Percentiles rank a stretch among this genome's conserved stretches.
phyloP scores from a whole-genome alignment of 1,140 invertebrate genomes.

The Leptinotarsa lineolata region DNA sequence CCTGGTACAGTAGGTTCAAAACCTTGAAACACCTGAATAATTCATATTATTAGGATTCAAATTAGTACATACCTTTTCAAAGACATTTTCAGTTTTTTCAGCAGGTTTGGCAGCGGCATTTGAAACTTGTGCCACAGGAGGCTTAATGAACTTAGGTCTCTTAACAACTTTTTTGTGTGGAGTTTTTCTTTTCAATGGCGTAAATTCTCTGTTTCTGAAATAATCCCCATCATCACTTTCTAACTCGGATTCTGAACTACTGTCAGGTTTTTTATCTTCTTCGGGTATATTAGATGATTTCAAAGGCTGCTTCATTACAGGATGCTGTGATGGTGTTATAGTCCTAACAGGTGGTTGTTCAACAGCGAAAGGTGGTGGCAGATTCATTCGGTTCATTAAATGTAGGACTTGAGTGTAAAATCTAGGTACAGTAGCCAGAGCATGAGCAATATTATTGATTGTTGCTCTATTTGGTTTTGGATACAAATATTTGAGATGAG shows the following conservation, averaged over 20 bases:
- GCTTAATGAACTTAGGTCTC: constrained; percentile 67
- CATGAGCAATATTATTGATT: constrained; percentile 77
- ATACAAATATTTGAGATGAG: constrained; percentile 75
- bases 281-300: constrained; percentile 12
- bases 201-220: constrained; percentile 50
- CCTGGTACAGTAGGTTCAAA: too few relatives aligned
- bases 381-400: constrained; percentile 95
- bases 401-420: constrained; percentile 88
- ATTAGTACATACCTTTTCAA: constrained; percentile 59
- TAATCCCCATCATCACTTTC: constrained; percentile 68
- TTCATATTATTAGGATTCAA: too few relatives aligned
- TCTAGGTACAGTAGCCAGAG: constrained; percentile 72
- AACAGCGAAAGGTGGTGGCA: constrained; percentile 82
- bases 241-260: constrained; percentile 74
- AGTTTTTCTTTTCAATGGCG: constrained; percentile 63
- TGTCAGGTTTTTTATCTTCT: constrained; percentile 26
- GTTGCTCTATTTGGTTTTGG: constrained; percentile 74
- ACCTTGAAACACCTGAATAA: too few relatives aligned
- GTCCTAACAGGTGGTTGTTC: constrained; percentile 48
- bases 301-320: constrained; percentile 36
- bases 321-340: constrained; percentile 28
- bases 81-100: constrained; percentile 66
- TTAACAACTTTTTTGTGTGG: constrained; percentile 65
- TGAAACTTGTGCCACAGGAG: constrained; percentile 46
- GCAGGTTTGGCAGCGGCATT: constrained; percentile 55